Conservation (phyloP, 2,888 invertebrate genomes). For the Leptopilina drosophilae region DNA sequence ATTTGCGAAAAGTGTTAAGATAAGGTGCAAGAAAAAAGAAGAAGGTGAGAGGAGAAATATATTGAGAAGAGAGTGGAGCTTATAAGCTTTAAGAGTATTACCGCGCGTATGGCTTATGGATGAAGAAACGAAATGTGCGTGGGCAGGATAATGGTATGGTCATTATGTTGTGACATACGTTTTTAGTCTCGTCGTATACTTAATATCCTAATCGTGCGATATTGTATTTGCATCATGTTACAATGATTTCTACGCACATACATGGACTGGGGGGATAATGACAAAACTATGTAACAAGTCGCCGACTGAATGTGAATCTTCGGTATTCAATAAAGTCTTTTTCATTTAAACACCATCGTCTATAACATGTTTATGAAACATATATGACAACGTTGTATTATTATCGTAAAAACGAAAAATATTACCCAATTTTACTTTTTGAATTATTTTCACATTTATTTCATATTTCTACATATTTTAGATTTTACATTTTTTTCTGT, state of each 20-base stretch:
- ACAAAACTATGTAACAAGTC: slow-evolving; percentile 26
- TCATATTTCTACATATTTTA: too few species aligned
- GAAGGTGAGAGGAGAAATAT: background rate
- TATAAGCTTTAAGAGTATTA: slow-evolving; percentile 63
- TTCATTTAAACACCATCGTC: background rate
- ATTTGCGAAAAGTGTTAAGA: slow-evolving; percentile 1
- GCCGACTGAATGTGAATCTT: background rate
- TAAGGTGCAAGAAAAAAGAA: background rate
- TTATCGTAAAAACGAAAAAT: background rate
- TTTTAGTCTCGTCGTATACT: slow-evolving; percentile 13
- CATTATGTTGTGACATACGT: slow-evolving; percentile 32
- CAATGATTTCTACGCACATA: slow-evolving; percentile 29
- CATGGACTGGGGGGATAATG: slow-evolving; percentile 7
- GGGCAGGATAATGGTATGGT: slow-evolving; percentile 15
- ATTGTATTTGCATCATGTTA: slow-evolving; percentile 28
- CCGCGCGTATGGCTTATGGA: slow-evolving; percentile 55
- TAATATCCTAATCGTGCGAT: slow-evolving; percentile 31
- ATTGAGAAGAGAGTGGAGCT: slow-evolving; percentile 50
- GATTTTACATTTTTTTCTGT: too few species aligned
- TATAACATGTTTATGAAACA: too few species aligned
- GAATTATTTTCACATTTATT: too few species aligned
- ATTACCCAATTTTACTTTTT: too few species aligned
- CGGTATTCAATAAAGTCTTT: background rate
- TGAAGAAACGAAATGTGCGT: slow-evolving; percentile 34
- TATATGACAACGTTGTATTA: background rate